phyloP scores from a whole-genome alignment of 2,113 vertebrate species.

The Albula goreensis region DNA sequence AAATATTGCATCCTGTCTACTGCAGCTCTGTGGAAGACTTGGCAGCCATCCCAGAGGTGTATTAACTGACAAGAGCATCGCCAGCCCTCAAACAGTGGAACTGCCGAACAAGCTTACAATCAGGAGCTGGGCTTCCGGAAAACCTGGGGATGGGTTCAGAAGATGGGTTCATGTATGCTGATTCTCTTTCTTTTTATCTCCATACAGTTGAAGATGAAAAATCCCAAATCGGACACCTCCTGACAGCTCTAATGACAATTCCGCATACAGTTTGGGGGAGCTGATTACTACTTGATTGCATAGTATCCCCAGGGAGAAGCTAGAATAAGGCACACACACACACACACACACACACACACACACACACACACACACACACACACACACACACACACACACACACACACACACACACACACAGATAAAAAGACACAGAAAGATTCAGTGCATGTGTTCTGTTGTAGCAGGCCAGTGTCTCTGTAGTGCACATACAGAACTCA shows the following conservation, averaged over 20 bases:
- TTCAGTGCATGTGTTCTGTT: no score
- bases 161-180: background rate
- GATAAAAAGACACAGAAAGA: background rate
- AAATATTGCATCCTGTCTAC: background rate
- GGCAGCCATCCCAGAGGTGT: background rate
- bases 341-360: background rate
- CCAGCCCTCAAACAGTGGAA: background rate
- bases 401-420: background rate
- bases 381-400: background rate
- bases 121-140: background rate
- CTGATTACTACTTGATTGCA: background rate
- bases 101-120: background rate
- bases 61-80: background rate
- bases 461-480: background rate
- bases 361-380: background rate
- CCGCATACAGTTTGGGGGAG: background rate
- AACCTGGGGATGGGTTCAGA: background rate
- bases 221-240: background rate
- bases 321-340: background rate
- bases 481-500: background rate
- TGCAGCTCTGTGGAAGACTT: background rate
- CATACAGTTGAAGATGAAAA: background rate
- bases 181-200: background rate
- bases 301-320: background rate
- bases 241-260: background rate